Percentiles rank a stretch among this genome's conserved stretches.
Evolutionary conservation across 2,797 vertebrate species (phyloP).

Genomic region (Chiropotes sagulatus): DNA sequence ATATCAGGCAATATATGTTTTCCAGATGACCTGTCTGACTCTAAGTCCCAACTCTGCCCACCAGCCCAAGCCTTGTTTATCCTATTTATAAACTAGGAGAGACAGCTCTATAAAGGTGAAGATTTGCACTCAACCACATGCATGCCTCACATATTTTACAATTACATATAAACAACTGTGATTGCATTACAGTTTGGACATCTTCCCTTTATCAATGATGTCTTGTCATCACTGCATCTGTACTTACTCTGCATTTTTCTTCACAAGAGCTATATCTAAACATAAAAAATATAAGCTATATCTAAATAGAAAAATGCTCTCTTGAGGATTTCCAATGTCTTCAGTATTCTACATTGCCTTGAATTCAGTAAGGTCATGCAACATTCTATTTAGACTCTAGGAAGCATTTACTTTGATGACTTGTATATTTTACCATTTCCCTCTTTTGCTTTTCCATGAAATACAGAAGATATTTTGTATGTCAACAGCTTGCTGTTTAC

Average conservation of each 20-base stretch:
- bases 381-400: not conserved
- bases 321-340: not conserved
- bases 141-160: not conserved
- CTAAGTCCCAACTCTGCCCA: not conserved
- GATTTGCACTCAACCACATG: not conserved
- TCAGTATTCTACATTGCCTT: not conserved
- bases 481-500: constrained; percentile 47
- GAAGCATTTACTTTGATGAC: not conserved
- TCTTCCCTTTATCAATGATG: not conserved
- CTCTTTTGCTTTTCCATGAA: constrained; percentile 34
- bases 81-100: not conserved
- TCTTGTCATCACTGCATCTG: not conserved
- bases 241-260: not conserved
- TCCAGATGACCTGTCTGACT: not conserved
- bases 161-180: not conserved
- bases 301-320: not conserved
- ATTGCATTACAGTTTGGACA: not conserved
- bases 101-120: not conserved
- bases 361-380: not conserved
- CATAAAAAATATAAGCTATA: not conserved
- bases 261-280: not conserved
- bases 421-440: constrained; percentile 23
- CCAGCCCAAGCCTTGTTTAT: not conserved
- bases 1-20: not conserved
- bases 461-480: constrained; percentile 56